A percentile compares a stretch with the other conserved stretches of the same genome.
These are phyloP conservation scores for Mobula birostris DNA, from an alignment of 2,113 vertebrate genomes.

Conservation along the genomic window DNA sequence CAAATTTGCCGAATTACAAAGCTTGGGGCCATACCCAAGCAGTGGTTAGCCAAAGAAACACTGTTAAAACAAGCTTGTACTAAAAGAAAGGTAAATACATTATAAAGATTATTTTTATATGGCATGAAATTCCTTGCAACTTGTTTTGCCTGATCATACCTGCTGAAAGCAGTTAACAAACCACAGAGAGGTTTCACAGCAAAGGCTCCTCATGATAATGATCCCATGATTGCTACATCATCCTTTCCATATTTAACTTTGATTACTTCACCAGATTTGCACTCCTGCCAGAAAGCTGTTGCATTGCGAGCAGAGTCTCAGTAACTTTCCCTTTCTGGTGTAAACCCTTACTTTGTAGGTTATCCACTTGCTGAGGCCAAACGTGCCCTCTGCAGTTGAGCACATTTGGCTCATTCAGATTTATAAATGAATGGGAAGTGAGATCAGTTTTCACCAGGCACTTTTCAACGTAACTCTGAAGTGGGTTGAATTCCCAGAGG, in stretches of 20 bases:
- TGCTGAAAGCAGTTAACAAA: neutral
- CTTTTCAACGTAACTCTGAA: neutral
- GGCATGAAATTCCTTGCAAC: neutral
- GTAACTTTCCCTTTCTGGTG: neutral
- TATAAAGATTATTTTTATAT: neutral
- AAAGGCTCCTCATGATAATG: neutral
- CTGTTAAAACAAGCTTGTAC: neutral
- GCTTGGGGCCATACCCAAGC: neutral
- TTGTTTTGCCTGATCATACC: neutral
- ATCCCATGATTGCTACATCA: neutral
- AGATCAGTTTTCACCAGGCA: neutral
- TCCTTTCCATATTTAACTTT: neutral
- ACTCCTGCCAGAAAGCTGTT: neutral
- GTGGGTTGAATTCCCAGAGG: neutral
- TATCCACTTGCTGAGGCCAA: neutral
- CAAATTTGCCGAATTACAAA: neutral
- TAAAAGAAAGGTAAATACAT: neutral
- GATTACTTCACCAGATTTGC: neutral
- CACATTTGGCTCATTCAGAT: neutral
- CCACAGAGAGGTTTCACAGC: neutral
- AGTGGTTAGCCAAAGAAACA: neutral
- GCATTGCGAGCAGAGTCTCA: neutral
- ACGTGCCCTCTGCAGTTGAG: neutral
- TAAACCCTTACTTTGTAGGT: neutral
- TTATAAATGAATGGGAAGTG: neutral